Conservation (phyloP, 2,113 vertebrate species). For the Plecotus auritus region DNA sequence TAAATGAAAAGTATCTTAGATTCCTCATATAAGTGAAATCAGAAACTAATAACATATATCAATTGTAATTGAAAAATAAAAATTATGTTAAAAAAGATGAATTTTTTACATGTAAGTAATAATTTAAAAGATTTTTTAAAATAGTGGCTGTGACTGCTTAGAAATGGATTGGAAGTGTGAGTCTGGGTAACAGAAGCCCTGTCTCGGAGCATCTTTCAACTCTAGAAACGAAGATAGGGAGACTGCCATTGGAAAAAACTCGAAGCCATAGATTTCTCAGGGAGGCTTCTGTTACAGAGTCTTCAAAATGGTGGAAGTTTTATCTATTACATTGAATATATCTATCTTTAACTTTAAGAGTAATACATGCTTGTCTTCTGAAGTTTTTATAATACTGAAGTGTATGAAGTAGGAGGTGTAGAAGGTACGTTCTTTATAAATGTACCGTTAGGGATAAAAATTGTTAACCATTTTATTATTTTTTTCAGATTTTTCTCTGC, state of each 20-base stretch:
- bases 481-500: not conserved
- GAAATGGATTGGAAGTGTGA: not conserved
- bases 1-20: not conserved
- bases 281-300: not conserved
- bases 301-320: conserved; percentile 1
- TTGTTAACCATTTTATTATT: not conserved
- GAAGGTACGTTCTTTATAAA: not conserved
- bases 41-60: not conserved
- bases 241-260: not conserved
- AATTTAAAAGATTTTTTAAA: not conserved
- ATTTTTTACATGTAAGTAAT: not conserved
- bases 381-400: conserved; percentile 1
- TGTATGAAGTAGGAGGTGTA: not conserved
- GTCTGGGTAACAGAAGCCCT: not conserved
- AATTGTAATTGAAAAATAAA: not conserved
- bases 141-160: not conserved
- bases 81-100: not conserved
- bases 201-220: not conserved
- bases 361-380: not conserved
- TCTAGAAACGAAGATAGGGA: not conserved
- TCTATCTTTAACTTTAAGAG: not conserved
- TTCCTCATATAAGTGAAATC: not conserved
- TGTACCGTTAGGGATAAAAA: not conserved
- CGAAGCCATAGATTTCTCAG: not conserved
- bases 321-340: not conserved